Base-by-base conservation (phyloP, 2,888 invertebrate species). In the Pasiphila rectangulata region DNA sequence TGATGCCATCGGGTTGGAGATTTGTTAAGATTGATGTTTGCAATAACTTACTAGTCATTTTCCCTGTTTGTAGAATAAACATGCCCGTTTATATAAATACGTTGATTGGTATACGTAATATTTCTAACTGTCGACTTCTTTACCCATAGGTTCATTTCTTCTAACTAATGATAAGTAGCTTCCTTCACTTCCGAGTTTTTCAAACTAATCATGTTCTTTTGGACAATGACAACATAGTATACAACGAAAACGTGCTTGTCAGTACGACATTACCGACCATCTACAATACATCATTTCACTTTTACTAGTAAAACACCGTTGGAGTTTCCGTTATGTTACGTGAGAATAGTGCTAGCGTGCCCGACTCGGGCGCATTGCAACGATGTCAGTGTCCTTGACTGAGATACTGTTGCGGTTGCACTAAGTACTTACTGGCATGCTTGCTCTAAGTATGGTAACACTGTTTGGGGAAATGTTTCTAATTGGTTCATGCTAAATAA, bases 281-380 rank as follows among this genome's bases (percentile, higher is more conserved):
- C 21, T 25, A 36, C 32, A 37, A 41, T 46, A 51, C 43, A 54
- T 63, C 45, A 57, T 61, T 64, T 64, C 64, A 67, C 68, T 69
- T 54, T 70, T 64, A 44, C 56, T 51, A 46, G 60, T 54, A 46
- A 37, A 51, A 38, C 41, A 43, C 40, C 55, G 56, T 56, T 42
- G 24, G 43, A 32, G 40, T 50, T 64, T 56, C 56, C 57, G 56
- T 52, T 55, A 57, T 34, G 24, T 49, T 42, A 45, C 50, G 54
- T 55, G 47, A 60, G 49, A 37, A 37, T 40, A 44, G 13, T 24
- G 44, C 47, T 56, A 45, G 60, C 58, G 57, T 56, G 59, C 57
- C 34, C 16, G 30, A 10, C 35, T 15, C 41, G 6, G 12, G 35
- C 23, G 36, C 46, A 44, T 42, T 46, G 51, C 51, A 46, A 34